Conservation (phyloP, 2,888 invertebrate species). For the Bruchidius siliquastri region DNA sequence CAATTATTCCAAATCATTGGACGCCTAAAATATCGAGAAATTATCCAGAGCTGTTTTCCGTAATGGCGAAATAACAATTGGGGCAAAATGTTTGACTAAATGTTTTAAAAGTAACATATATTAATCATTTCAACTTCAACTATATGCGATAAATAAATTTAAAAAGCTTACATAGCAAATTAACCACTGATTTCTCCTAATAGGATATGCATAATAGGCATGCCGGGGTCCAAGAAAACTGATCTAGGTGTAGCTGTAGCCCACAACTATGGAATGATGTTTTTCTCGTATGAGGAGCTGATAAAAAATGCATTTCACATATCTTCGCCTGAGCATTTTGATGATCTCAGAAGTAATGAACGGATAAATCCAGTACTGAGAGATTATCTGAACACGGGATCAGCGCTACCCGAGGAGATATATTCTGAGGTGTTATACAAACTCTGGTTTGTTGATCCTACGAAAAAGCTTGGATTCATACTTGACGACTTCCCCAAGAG, state of each 20-base stretch:
- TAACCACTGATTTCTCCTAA: background rate
- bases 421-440: slow-evolving; percentile 46
- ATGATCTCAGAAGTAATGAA: slow-evolving; percentile 14
- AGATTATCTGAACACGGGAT: slow-evolving; percentile 52
- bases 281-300: slow-evolving; percentile 48
- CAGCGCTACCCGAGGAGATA: slow-evolving; percentile 48
- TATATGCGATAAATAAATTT: too few relatives aligned
- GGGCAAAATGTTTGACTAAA: too few relatives aligned
- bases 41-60: too few relatives aligned
- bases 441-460: slow-evolving; percentile 55
- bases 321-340: slow-evolving; percentile 13
- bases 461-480: slow-evolving; percentile 51
- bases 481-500: slow-evolving; percentile 61
- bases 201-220: slow-evolving; percentile 57
- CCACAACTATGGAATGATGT: slow-evolving; percentile 53
- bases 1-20: too few relatives aligned
- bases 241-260: slow-evolving; percentile 50
- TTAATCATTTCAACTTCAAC: too few relatives aligned
- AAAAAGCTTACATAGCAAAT: too few relatives aligned
- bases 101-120: too few relatives aligned
- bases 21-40: too few relatives aligned
- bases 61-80: too few relatives aligned
- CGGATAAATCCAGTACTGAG: slow-evolving; percentile 19
- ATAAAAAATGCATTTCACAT: slow-evolving; percentile 26
- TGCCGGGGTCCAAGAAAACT: slow-evolving; percentile 54